Base-by-base conservation (phyloP, 2,797 vertebrate species). In the Poecile montanus region DNA sequence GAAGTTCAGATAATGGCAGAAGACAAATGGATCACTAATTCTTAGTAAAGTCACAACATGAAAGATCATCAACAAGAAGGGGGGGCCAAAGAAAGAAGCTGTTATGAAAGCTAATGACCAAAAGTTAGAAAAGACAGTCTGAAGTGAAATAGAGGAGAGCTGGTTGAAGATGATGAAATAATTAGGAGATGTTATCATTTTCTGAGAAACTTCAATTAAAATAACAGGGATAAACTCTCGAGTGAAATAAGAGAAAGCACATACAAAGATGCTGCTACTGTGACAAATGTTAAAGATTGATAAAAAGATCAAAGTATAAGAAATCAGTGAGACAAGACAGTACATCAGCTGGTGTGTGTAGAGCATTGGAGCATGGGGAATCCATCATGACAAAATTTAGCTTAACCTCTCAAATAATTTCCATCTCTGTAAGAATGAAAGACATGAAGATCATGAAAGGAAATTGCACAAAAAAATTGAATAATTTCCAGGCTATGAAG, bases 311-410 rank as follows among this genome's bases (percentile, higher is more conserved):
- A 23, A 85, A 68, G 27, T 14, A 30, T 26, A 58, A 60, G 72
- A 93, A 93, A 75, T 25, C 29, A 76, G 18, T 45, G 57, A 76
- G 48, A 87, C 13, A 60, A 73, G 40, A 60, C 30, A 76, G 27
- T 62, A 42, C 16, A 70, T 16, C 63, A 70, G 27, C 44, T 70
- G 58, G 83, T 68, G 32, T 9, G 10, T 38, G 18, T 42, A 62
- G 50, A 42, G 34, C 16, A 1, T 30, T 57, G 34, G 57, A 83
- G 32, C 50, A 30, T 0, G 0, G 21, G 48, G 22, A 82, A 87
- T 53, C 62, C 5, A n/a, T 87, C 30, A 57, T 9, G 36, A 79
- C 5, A 76, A 85, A 79, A 57, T 87, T 38, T 60, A 74, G 40
- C 53, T 91, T 79, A 70, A 66, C 17, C 16, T 79, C 22, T 10